phyloP scores from a whole-genome alignment of 2,113 vertebrate genomes.

The Hymenochirus boettgeri region DNA sequence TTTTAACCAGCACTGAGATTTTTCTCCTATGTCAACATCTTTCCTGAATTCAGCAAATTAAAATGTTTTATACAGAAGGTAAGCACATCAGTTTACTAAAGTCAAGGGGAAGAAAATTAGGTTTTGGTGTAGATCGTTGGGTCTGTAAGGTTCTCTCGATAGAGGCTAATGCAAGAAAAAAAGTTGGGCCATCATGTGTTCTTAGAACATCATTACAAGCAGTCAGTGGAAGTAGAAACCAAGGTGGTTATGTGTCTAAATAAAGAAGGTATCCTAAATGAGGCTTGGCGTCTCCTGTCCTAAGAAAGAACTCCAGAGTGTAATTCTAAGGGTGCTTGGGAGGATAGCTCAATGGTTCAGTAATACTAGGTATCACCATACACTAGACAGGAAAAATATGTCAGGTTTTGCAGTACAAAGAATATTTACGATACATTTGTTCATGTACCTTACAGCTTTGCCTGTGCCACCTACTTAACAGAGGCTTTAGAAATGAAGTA shows the following conservation, averaged over 20 bases:
- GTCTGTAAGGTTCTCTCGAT: background rate
- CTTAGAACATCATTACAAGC: background rate
- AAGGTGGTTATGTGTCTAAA: slow-evolving; percentile 24
- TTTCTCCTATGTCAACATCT: background rate
- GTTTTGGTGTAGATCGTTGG: background rate
- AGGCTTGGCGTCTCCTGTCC: slow-evolving; percentile 25
- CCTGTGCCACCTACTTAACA: no score
- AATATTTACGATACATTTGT: no score
- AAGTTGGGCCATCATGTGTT: background rate
- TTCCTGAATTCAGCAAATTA: background rate
- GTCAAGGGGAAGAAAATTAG: background rate
- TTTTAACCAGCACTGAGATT: no score
- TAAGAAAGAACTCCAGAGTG: slow-evolving; percentile 13
- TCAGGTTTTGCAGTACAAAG: no score
- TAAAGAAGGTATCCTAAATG: slow-evolving; percentile 26
- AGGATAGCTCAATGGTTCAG: slow-evolving; percentile 16
- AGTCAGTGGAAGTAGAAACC: background rate
- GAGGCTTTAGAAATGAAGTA: no score
- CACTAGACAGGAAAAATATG: no score
- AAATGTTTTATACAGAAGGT: background rate
- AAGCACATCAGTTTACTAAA: no score
- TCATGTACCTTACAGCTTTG: no score
- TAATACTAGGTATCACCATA: slow-evolving; percentile 17
- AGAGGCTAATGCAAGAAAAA: background rate
- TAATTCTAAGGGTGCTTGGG: slow-evolving; percentile 6